Base-by-base conservation (phyloP, 1,140 invertebrate genomes). In the Coenobita brevimanus region DNA sequence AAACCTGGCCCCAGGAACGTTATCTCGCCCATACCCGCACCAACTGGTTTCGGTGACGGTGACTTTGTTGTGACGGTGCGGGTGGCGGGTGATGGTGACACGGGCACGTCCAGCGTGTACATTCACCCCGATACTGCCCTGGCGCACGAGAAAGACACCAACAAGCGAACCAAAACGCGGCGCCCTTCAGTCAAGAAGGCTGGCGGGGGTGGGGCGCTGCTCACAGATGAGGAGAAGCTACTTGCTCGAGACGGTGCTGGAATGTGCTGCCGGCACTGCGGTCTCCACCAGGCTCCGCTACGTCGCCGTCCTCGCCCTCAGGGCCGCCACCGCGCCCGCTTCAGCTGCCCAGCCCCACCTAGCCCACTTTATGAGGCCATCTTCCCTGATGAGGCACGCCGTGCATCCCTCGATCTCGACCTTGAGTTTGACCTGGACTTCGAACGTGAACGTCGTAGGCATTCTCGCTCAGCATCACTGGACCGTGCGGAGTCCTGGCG, bases 211-310 rank as follows among this genome's bases (percentile, higher is more conserved):
- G 21, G 2, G 15, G 33, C 76, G 13, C 76, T 87, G 38, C 67
- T 90, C 57, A 90, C 89, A 24, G 89, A 90, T 60, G 89, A 90
- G 64, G 88, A 90, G 60, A 90, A 90, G 62, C 76, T 90, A 24
- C 64, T 36, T 27, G 88, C 87, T 15, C 83, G 75, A 15, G 33
- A n/a, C 3, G 38, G 62, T 10, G 24, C 33, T 3, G 38, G 43
- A 10, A 64, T 80, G 13, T 89, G 86, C 38, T 90, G 89, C 50
- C 87, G 81, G n/a, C 80, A 79, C 76, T 90, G 90, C 78, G 27
- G 46, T 24, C 75, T 67, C 6, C 64, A 10, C 30, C 41, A 79
- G 43, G 64, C 86, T n/a, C 86, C 73, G 1, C 57, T 88, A 21
- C 54, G 69, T n/a, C 69, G 86, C 36, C 86, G 86, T 27, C 86